A percentile compares a stretch with the other conserved stretches of the same genome.
These are phyloP conservation scores for Prinia subflava DNA, from an alignment of 2,113 vertebrate species.

Conservation along the genomic window DNA sequence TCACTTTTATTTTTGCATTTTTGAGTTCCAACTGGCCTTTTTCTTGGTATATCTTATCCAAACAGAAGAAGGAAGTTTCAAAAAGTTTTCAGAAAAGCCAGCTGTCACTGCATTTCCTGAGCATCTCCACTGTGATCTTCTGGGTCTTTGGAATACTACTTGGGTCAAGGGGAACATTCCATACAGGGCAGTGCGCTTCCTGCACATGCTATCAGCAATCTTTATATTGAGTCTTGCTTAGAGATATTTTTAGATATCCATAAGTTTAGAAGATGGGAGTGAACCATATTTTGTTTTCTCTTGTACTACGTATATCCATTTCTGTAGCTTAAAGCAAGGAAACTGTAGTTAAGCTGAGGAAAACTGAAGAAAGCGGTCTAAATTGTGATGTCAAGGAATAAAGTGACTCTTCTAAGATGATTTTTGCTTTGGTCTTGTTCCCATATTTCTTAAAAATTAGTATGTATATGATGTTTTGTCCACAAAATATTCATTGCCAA, in stretches of 20 bases:
- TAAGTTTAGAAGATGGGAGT: background rate
- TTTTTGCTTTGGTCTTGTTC: background rate
- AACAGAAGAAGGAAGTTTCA: background rate
- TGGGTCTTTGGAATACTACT: background rate
- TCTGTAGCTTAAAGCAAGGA: background rate
- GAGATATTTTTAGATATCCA: background rate
- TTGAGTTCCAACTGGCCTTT: slow-evolving; percentile 7
- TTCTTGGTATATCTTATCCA: background rate
- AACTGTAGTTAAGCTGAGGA: background rate
- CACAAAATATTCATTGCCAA: background rate
- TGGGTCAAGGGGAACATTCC: background rate
- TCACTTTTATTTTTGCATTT: background rate
- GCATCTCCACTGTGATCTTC: background rate
- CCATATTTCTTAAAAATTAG: background rate
- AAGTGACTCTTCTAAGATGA: background rate
- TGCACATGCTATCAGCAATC: background rate
- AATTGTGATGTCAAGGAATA: background rate
- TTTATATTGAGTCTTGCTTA: background rate
- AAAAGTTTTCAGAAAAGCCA: background rate
- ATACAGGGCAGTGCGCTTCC: background rate
- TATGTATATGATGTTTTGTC: background rate
- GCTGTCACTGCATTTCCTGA: background rate
- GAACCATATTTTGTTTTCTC: background rate
- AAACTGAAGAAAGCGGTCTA: background rate
- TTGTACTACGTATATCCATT: background rate